phyloP scores from a whole-genome alignment of 2,888 invertebrate genomes.

The Lycocerus yunnanus region DNA sequence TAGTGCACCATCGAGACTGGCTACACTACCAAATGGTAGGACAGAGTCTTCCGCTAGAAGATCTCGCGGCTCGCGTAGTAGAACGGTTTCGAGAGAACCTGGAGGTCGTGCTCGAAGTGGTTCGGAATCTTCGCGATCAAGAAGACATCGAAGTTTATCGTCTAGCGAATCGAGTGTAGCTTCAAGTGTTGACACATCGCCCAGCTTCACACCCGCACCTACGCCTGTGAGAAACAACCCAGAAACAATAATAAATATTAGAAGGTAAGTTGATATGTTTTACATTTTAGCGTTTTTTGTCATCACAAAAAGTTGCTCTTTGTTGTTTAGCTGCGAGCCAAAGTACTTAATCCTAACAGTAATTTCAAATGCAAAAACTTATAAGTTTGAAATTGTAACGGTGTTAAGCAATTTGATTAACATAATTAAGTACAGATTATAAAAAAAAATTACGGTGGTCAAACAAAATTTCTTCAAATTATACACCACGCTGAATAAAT shows the following conservation, averaged over 20 bases:
- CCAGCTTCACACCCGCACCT: constrained; percentile 46
- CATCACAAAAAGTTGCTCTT: neutral
- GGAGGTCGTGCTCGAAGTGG: constrained; percentile 47
- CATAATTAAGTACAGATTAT: neutral
- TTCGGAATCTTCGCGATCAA: constrained; percentile 50
- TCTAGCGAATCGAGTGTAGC: constrained; percentile 53
- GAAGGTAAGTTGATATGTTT: constrained; percentile 11
- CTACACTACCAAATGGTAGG: constrained; percentile 31
- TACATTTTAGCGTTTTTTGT: neutral
- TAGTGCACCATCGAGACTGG: constrained; percentile 50
- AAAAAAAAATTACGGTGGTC: neutral
- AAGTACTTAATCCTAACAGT: neutral
- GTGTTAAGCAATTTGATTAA: neutral
- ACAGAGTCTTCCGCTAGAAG: constrained; percentile 35
- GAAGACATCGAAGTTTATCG: constrained; percentile 51
- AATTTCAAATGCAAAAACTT: neutral
- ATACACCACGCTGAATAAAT: neutral
- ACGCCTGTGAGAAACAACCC: constrained; percentile 34
- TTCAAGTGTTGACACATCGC: constrained; percentile 51
- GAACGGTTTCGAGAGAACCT: constrained; percentile 43
- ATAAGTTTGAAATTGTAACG: neutral
- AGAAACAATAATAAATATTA: constrained; percentile 34
- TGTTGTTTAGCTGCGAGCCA: neutral
- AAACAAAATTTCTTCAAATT: neutral
- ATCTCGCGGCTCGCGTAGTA: constrained; percentile 37